These are phyloP conservation scores for Silurus meridionalis DNA, from an alignment of 2,113 vertebrate genomes.

Conservation along the genomic window DNA sequence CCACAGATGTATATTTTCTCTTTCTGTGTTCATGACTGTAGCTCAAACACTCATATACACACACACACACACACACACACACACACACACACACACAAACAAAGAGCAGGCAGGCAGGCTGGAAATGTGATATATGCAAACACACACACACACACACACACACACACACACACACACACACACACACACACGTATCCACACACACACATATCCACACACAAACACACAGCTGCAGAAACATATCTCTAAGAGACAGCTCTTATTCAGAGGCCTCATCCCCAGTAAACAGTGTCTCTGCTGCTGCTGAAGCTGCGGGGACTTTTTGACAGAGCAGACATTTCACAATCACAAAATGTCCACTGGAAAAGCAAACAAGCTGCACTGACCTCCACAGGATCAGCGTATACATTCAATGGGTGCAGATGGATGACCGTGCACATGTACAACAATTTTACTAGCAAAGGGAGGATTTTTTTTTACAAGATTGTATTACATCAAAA, in stretches of 20 bases:
- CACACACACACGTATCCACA: conserved; percentile 9
- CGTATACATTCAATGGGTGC: not conserved
- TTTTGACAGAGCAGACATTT: not conserved
- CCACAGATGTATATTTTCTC: conserved; percentile 22
- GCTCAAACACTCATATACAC: too few species aligned
- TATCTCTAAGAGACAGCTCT: conserved; percentile 9
- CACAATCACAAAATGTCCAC: conserved; percentile 2
- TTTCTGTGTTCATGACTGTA: not conserved
- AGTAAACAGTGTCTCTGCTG: conserved; percentile 1
- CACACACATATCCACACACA: conserved; percentile 4
- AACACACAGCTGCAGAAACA: conserved; percentile 28
- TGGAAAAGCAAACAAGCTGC: not conserved
- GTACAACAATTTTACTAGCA: not conserved
- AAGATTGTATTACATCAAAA: not conserved
- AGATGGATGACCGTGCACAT: not conserved
- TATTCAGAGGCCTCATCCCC: not conserved
- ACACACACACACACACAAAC: conserved; percentile 16
- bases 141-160: not conserved
- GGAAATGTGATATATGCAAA: conserved; percentile 27
- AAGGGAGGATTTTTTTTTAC: not conserved
- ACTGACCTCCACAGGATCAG: not conserved
- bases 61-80: conserved; percentile 19
- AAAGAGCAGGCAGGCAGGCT: not conserved
- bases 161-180: not conserved
- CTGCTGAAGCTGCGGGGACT: not conserved